A percentile compares a stretch with the other conserved stretches of the same genome.
Conservation (phyloP, 2,888 invertebrate species). For the Rugalucina vietnamica region DNA sequence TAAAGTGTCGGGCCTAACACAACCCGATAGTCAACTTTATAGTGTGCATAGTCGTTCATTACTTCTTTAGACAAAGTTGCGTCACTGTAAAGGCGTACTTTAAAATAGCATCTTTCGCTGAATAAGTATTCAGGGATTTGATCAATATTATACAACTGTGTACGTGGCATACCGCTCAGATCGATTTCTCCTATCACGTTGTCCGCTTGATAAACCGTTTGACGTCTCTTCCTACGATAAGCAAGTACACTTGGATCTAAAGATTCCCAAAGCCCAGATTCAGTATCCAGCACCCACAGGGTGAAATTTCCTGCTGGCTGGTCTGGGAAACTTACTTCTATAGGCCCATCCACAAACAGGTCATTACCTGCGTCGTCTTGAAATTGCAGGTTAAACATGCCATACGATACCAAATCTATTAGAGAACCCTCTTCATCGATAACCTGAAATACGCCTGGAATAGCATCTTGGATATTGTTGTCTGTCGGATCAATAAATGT, state of each 20-base stretch:
- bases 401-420: neutral
- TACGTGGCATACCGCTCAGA: neutral
- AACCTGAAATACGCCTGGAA: neutral
- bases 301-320: neutral
- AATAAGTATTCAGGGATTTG: neutral
- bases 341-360: neutral
- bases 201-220: too few species aligned
- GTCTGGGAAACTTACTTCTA: neutral
- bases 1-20: neutral
- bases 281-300: neutral
- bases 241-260: neutral
- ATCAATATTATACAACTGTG: neutral
- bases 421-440: neutral
- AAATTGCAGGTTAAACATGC: neutral
- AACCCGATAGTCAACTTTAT: neutral
- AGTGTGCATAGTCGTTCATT: neutral
- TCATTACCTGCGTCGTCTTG: neutral
- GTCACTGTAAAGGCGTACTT: neutral
- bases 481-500: neutral
- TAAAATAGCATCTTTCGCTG: neutral
- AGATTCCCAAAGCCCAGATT: neutral
- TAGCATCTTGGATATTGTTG: neutral
- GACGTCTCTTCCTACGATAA: neutral
- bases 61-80: neutral
- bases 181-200: neutral